Evolutionary conservation across 1,140 invertebrate species (phyloP), one percentile per base, ranked within the genome.

Genomic region (Luehdorfia chinensis): DNA sequence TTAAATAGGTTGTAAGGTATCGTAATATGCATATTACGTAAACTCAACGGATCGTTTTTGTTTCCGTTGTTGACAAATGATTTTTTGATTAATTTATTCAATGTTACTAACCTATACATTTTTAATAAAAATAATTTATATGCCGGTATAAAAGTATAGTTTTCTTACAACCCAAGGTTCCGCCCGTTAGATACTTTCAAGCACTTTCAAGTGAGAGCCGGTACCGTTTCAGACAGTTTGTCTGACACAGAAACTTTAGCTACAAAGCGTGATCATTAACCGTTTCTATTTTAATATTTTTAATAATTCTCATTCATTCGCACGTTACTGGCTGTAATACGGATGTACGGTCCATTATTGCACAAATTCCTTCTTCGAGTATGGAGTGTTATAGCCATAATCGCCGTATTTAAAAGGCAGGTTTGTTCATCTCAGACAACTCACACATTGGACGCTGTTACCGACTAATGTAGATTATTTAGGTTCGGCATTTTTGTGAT

Each of bases 11-110:
- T 75, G 68, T 84, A 84, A 84, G 76, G 70, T 84, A 58, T 77
- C 78, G 81, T 85, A 83, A 85, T 85, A 83, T 85, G 78, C 81
- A 85, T 85, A 83, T 85, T 85, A 85, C 80, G 78, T 80, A 79
- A 75, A 64, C 47, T 48, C 23, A 57, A 52, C 61, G 68, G 57
- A 64, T 50, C 46, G 39, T 64, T 58, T 53, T 61, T 41, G 56
- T 36, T 59, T 58, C 57, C 58, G 66, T 77, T 74, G 70, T 80
- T 79, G 76, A 84, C 76, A 84, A 79, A 80, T 72, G 39, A 43
- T 75, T 78, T 81, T 80, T 80, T 77, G 64, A 80, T 75, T 77
- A 74, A 81, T 84, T 84, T 81, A 78, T 84, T 78, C 59, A 72
- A 73, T 61, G 69, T 81, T 66, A 81, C 78, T 81, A 81, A 84